Base-by-base conservation (phyloP, 2,113 vertebrate species). In the Galbula dea region DNA sequence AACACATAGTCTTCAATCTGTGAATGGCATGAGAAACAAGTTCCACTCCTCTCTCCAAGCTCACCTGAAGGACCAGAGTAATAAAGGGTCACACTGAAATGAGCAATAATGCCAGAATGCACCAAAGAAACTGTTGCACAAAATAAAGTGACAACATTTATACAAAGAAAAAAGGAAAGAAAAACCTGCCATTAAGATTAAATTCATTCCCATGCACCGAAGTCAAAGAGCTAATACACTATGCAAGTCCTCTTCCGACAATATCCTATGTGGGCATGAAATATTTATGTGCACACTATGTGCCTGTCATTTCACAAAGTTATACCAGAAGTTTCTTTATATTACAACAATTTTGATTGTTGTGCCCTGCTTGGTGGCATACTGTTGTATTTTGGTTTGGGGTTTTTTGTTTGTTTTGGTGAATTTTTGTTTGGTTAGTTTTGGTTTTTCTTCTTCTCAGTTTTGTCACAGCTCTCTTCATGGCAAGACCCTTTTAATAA, bases 201-300 rank as follows among this genome's bases (percentile, higher is more conserved):
- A 73, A 81, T 34, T 5, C 3, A 49, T 37, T 69, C 14, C 57
- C 23, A 32, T 23, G 15, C 10, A 75, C 22, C 9, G 63, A 19
- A 61, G 7, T 21, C 43, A 39, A 15, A 48, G 20, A 37, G 7
- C 6, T 57, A 54, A 66, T 13, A 48, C 6, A 46, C 6, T 7
- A 1, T 34, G 41, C 6, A 15, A 69, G 15, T 54, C 19, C 7
- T 65, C 15, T 83, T 24, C 37, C 52, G 24, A 17, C 13, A 77
- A 24, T 45, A 76, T 18, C 30, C 10, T 65, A 5, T 21, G 3
- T 30, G 36, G 6, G 11, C 17, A 27, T n/a, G 43, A 13, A 73
- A 29, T 12, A 36, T 1, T 39, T 9, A 7, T 10, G 1, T 29
- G 4, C 23, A n/a, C n/a, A n/a, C n/a, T n/a, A n/a, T n/a, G n/a